These are phyloP conservation scores for Poecilus cupreus DNA, from an alignment of 2,888 invertebrate species.

Conservation along the genomic window DNA sequence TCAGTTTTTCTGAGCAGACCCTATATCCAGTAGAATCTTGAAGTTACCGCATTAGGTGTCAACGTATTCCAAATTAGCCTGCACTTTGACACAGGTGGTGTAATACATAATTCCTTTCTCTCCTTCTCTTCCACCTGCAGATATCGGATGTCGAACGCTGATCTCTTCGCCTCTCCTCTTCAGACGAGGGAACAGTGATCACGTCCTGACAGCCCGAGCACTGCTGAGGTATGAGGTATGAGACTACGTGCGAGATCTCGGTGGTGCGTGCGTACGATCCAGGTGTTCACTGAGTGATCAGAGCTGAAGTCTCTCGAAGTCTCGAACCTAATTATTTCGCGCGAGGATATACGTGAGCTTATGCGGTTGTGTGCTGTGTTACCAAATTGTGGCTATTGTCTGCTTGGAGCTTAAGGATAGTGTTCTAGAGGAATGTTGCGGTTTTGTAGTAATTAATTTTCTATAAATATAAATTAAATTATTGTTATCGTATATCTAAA, in stretches of 20 bases:
- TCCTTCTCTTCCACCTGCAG: neutral
- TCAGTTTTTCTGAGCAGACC: no score
- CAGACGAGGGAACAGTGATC: no score
- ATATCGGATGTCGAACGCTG: neutral
- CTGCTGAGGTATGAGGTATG: neutral
- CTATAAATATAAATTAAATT: neutral
- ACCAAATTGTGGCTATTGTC: neutral
- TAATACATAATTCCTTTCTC: neutral
- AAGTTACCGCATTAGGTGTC: neutral
- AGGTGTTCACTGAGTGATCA: constrained; percentile 41
- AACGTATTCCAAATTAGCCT: neutral
- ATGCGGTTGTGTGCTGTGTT: neutral
- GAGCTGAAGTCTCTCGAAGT: neutral
- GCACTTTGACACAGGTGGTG: neutral
- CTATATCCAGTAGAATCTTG: no score
- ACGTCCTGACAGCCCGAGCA: no score
- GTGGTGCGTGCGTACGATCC: constrained; percentile 40
- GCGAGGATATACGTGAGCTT: constrained; percentile 43
- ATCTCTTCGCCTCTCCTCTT: no score
- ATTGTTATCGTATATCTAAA: no score
- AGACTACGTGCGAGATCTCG: constrained; percentile 24
- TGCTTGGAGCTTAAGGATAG: neutral
- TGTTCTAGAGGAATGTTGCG: neutral
- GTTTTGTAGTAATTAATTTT: neutral
- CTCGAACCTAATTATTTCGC: constrained; percentile 46